Percentiles rank a stretch among this genome's conserved stretches.
These are phyloP conservation scores for Griposia aprilina DNA, from an alignment of 2,888 invertebrate genomes.

Conservation along the genomic window DNA sequence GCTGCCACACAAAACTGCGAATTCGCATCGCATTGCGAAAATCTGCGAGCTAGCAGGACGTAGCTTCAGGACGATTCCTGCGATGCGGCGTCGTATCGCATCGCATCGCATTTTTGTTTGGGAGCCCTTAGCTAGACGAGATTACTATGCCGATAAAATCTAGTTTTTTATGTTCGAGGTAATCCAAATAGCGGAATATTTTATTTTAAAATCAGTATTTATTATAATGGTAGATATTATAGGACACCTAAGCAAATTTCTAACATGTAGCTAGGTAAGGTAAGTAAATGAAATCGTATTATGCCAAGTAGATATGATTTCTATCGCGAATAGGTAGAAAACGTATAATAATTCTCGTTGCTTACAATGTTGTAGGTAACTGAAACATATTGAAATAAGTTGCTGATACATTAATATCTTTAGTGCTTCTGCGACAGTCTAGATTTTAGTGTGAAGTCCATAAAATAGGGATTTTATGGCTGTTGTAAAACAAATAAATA, in stretches of 20 bases:
- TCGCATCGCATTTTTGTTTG: no score
- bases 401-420: neutral
- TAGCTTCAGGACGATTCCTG: no score
- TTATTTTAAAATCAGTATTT: neutral
- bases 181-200: neutral
- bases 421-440: neutral
- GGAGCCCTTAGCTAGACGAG: slow-evolving; percentile 5
- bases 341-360: neutral
- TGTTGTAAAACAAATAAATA: neutral
- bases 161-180: slow-evolving; percentile 3
- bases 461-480: slow-evolving; percentile 1
- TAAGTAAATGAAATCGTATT: neutral
- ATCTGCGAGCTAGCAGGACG: no score
- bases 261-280: no score
- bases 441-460: slow-evolving; percentile 11
- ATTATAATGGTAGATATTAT: no score
- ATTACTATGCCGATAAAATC: slow-evolving; percentile 12
- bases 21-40: no score
- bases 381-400: neutral
- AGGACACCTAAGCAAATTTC: neutral
- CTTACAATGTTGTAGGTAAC: neutral
- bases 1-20: no score
- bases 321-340: neutral
- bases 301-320: neutral
- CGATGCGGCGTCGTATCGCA: no score